A percentile compares a stretch with the other conserved stretches of the same genome.
phyloP scores from a whole-genome alignment of 2,888 invertebrate species.

The Scaptomyza tumidula region DNA sequence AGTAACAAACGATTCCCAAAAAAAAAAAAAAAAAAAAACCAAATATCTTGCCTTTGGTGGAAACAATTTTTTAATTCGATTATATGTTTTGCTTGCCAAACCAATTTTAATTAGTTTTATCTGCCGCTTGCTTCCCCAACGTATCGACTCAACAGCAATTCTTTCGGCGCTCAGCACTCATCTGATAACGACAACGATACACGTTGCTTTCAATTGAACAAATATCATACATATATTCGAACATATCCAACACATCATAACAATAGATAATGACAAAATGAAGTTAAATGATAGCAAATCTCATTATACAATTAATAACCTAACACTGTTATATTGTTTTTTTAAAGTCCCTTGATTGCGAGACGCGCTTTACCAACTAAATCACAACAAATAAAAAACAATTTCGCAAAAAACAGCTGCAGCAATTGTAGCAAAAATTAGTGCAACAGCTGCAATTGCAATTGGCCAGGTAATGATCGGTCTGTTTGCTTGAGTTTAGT shows the following conservation, averaged over 20 bases:
- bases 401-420: constrained; percentile 18
- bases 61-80: constrained; percentile 38
- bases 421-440: constrained; percentile 3
- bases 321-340: not conserved
- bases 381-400: not conserved
- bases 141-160: too few species aligned
- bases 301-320: not conserved
- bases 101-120: constrained; percentile 40
- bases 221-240: not conserved
- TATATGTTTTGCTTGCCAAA: constrained; percentile 25
- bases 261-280: not conserved
- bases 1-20: not conserved
- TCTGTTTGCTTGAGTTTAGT: constrained; percentile 21
- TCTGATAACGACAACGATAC: not conserved
- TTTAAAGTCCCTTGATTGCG: too few species aligned
- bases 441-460: not conserved
- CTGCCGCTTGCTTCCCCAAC: constrained; percentile 3
- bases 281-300: too few species aligned
- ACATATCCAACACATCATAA: not conserved
- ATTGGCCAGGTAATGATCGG: not conserved
- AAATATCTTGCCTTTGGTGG: not conserved
- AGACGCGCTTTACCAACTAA: not conserved
- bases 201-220: constrained; percentile 1
- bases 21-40: not conserved
- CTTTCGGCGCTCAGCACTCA: not conserved